Base-by-base conservation (phyloP, 2,888 invertebrate species). In the Boloria selene region DNA sequence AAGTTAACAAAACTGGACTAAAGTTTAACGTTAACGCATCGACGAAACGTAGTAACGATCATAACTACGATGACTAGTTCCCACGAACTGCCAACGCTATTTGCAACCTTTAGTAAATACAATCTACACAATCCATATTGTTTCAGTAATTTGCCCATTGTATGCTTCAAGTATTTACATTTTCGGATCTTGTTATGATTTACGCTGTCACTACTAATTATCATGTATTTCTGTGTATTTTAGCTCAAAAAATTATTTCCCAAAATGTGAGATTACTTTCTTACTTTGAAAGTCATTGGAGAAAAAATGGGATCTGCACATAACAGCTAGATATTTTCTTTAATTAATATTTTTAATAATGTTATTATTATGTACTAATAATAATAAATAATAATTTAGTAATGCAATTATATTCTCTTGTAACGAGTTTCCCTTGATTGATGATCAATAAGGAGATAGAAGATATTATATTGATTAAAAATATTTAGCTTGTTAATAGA, bases 111-210 rank as follows among this genome's bases (percentile, higher is more conserved):
- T 83, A 84, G 85, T 86, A 87, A 84, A 85, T 85, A 80, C 81
- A 83, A 61, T 55, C 49, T 83, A 69, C 83, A 87, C 84, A 88
- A 88, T 85, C 89, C 87, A 85, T 89, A 90, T 91, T 92, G 91
- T 92, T 90, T 86, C 87, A 86, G 83, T 85, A 87, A 88, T 90
- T 90, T 85, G 84, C 84, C 90, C 88, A 91, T 91, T 91, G 91
- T 91, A 79, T 76, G 83, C 81, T 76, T 70, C 80, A 76, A 81
- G 79, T 90, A 91, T 90, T 89, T 88, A 88, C 86, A 85, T 84
- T 86, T 86, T 82, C 82, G 80, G 82, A 79, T 77, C 75, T 71
- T 84, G 84, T 85, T 84, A 79, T 83, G 81, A 79, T 77, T 81
- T 72, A 18, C 53, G n/a, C 44, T 22, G 31, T 38, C 52, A 16